phyloP scores from a whole-genome alignment of 2,113 vertebrate genomes.

The Apodemus speciosus region DNA sequence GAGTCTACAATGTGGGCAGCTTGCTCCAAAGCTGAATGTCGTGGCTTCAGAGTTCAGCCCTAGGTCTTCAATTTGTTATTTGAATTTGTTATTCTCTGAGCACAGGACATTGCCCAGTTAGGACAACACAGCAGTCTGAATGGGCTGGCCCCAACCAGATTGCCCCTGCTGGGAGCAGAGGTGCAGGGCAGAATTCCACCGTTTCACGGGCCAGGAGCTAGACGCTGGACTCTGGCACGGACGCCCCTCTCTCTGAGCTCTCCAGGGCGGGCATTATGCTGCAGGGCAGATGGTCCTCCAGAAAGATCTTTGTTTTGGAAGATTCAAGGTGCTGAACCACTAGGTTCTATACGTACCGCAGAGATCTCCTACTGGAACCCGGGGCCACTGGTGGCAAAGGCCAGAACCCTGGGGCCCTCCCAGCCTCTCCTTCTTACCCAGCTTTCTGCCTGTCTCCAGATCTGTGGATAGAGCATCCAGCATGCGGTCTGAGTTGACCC shows the following conservation, averaged over 20 bases:
- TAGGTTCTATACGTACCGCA: no score
- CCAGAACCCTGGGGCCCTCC: rapidly evolving
- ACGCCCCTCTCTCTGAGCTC: rapidly evolving
- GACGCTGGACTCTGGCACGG: background rate
- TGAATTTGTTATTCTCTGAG: background rate
- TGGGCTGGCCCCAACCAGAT: no score
- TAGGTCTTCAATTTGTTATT: background rate
- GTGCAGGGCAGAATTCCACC: background rate
- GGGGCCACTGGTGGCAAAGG: background rate
- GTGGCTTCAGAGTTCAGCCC: rapidly evolving
- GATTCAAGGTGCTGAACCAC: rapidly evolving
- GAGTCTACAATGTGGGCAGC: background rate
- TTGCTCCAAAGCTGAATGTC: rapidly evolving
- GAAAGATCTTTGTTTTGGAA: background rate
- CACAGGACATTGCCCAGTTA: background rate
- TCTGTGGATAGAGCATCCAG: background rate
- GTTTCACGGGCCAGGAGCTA: background rate
- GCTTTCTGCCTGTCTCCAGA: background rate
- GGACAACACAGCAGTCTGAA: rapidly evolving
- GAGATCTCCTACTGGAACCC: no score
- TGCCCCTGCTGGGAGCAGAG: background rate
- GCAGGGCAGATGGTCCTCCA: background rate
- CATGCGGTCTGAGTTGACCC: background rate
- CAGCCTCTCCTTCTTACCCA: background rate
- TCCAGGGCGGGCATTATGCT: background rate